These are phyloP conservation scores for Drosophila parthenogenetica DNA, from an alignment of 2,888 invertebrate genomes.

Conservation along the genomic window DNA sequence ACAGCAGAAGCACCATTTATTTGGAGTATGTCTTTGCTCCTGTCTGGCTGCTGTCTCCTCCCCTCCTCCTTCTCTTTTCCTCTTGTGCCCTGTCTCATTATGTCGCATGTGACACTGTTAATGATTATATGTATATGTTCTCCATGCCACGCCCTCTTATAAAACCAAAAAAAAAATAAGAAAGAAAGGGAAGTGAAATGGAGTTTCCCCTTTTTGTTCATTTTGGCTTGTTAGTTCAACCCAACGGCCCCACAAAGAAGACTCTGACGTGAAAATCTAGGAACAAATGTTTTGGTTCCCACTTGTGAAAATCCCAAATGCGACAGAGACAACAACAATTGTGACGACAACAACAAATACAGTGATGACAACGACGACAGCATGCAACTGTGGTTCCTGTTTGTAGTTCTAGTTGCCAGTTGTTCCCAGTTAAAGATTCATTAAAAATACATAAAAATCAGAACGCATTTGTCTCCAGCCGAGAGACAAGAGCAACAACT, in stretches of 20 bases:
- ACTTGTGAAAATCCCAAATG: constrained; percentile 75
- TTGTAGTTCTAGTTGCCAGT: constrained; percentile 31
- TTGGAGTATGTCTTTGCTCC: constrained; percentile 44
- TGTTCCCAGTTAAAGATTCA: constrained; percentile 64
- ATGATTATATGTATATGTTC: constrained; percentile 81
- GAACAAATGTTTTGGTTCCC: constrained; percentile 82
- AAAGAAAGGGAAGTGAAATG: constrained; percentile 1
- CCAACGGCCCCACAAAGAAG: constrained; percentile 43
- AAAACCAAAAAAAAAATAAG: constrained; percentile 19
- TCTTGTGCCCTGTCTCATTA: constrained; percentile 79
- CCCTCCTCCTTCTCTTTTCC: constrained; percentile 7
- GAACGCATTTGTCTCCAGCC: constrained; percentile 53
- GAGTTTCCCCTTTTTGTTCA: constrained; percentile 8
- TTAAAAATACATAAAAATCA: constrained; percentile 77
- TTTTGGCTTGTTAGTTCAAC: constrained; percentile 57
- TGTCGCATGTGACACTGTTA: constrained; percentile 84
- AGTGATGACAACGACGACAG: constrained; percentile 36
- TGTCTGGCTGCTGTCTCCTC: constrained; percentile 36
- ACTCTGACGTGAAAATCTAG: constrained; percentile 77
- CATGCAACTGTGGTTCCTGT: constrained; percentile 36
- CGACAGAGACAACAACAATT: constrained; percentile 39
- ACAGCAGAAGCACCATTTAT: constrained; percentile 28
- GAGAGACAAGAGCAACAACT: constrained; percentile 22
- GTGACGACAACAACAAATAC: constrained; percentile 1
- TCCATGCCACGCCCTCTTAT: constrained; percentile 38